These are phyloP conservation scores for Ariopsis seemanni DNA, from an alignment of 2,113 vertebrate genomes.

Conservation along the genomic window DNA sequence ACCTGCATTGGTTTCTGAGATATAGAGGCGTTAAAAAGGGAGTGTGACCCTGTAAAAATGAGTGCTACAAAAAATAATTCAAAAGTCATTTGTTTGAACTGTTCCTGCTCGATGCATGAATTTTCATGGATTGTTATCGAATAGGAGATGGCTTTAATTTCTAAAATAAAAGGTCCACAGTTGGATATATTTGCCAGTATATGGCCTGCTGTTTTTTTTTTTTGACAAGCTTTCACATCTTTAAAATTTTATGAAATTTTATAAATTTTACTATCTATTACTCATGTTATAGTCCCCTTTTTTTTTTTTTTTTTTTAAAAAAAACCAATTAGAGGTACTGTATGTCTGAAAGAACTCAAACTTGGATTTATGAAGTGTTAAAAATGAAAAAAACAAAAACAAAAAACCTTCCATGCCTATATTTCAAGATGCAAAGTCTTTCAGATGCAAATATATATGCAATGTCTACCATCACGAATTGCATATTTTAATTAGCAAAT, in stretches of 20 bases:
- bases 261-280: no score
- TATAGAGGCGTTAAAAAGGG: no score
- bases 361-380: background rate
- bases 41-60: no score
- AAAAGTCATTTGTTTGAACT: background rate
- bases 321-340: background rate
- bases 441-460: background rate
- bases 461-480: background rate
- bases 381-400: background rate
- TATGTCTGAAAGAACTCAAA: background rate
- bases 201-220: background rate
- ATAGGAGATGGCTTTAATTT: background rate
- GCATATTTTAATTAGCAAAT: background rate
- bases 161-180: background rate
- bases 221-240: no score
- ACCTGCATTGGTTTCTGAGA: no score
- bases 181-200: no score
- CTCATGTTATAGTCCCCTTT: no score
- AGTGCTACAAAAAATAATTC: background rate
- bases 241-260: no score
- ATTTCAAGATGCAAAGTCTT: background rate
- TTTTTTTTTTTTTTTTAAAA: no score
- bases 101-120: background rate
- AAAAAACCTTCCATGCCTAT: background rate
- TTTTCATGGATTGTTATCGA: background rate